A percentile compares a stretch with the other conserved stretches of the same genome.
These are phyloP conservation scores for Thereva unica DNA, from an alignment of 2,888 invertebrate genomes.

Conservation along the genomic window DNA sequence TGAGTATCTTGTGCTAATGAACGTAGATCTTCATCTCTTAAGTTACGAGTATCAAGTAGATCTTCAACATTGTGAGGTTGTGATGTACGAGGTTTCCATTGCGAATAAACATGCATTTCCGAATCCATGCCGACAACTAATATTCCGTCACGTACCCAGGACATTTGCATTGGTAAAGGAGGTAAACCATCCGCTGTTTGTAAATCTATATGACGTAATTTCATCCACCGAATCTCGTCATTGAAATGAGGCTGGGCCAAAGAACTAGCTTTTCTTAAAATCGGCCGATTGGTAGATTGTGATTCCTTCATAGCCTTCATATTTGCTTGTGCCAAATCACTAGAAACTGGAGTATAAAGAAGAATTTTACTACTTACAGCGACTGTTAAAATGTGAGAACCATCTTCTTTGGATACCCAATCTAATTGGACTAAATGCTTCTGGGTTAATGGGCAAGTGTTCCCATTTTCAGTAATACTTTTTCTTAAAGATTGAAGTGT, in stretches of 20 bases:
- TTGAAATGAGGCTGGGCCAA: constrained; percentile 86
- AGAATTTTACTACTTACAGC: constrained; percentile 92
- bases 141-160: constrained; percentile 98
- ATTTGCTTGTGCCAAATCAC: constrained; percentile 92
- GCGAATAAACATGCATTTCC: constrained; percentile 99
- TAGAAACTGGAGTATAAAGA: constrained; percentile 90
- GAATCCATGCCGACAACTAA: constrained; percentile 99
- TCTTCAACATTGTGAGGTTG: constrained; percentile 66
- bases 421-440: constrained; percentile 94
- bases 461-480: constrained; percentile 89
- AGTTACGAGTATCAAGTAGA: constrained; percentile 71
- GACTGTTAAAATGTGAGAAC: constrained; percentile 95
- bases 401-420: constrained; percentile 99
- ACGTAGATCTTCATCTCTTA: constrained; percentile 71
- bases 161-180: constrained; percentile 96
- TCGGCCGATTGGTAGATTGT: constrained; percentile 79
- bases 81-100: constrained; percentile 78
- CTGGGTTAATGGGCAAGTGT: constrained; percentile 87
- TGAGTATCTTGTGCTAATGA: constrained; percentile 68
- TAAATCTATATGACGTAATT: constrained; percentile 84
- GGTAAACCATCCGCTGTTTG: constrained; percentile 94
- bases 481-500: constrained; percentile 84
- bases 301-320: constrained; percentile 90
- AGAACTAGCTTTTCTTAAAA: constrained; percentile 88
- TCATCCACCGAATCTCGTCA: constrained; percentile 97